Conservation (phyloP, 2,888 invertebrate species). For the Amphipoea lucens region DNA sequence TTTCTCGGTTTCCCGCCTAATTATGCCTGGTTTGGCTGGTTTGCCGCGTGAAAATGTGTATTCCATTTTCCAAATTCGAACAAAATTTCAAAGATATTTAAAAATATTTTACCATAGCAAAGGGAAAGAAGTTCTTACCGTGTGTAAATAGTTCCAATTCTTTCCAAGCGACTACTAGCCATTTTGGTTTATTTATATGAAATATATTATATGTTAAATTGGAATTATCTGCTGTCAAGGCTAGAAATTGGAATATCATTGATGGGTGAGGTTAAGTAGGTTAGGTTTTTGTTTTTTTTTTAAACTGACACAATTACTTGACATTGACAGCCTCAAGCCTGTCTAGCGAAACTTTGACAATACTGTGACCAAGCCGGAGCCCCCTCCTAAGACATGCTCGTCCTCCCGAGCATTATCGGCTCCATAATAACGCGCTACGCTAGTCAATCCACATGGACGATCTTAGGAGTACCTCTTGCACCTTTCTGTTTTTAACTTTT, state of each 20-base stretch:
- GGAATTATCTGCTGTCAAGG: not conserved
- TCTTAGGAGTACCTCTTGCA: too few relatives aligned
- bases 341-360: not conserved
- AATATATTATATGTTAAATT: not conserved
- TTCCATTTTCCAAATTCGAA: constrained; percentile 41
- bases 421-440: too few relatives aligned
- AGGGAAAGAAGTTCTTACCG: constrained; percentile 85
- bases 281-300: constrained; percentile 33
- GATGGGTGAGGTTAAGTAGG: not conserved
- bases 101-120: not conserved
- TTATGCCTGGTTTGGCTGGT: not conserved
- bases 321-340: constrained; percentile 9
- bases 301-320: not conserved
- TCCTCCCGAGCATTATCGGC: too few relatives aligned
- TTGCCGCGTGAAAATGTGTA: constrained; percentile 43
- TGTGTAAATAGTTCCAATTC: constrained; percentile 93
- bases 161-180: constrained; percentile 93
- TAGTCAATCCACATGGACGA: too few relatives aligned
- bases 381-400: too few relatives aligned
- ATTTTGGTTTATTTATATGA: constrained; percentile 76
- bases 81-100: constrained; percentile 8
- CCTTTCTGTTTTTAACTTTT: too few relatives aligned
- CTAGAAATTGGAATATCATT: not conserved
- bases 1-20: constrained; percentile 49
- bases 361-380: too few relatives aligned